Base-by-base conservation (phyloP, 2,113 vertebrate genomes). In the Psammodynastes pulverulentus region DNA sequence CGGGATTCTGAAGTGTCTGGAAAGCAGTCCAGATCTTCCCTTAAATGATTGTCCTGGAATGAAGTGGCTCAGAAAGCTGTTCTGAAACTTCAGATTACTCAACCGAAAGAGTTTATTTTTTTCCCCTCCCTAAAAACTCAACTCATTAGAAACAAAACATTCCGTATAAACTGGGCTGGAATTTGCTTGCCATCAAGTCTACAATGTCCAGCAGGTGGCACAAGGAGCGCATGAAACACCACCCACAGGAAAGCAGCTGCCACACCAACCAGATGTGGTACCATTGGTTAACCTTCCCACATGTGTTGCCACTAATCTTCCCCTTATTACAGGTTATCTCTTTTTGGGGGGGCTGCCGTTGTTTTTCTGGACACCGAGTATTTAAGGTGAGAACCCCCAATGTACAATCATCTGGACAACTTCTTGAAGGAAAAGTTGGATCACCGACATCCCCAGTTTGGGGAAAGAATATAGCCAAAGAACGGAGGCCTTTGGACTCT, bases 201-300 rank as follows among this genome's bases (percentile, higher is more conserved):
- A 34, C 17, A 56, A 6, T 39, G 23, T 17, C 91, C 91, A 87
- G 91, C n/a, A 91, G 91, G 21, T 43, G 86, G 85, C 48, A 26
- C 46, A 43, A 3, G 43, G 19, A 8, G 13, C 2, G 5, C 86
- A 67, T 87, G 9, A 72, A 87, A 91, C 21, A 84, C 24, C 34
- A 10, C 51, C 3, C 2, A 9, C 4, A 6, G 46, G 53, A n/a
- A 49, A 39, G 34, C 15, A 19, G 67, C 12, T 67, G 67, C 15
- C 17, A 39, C 67, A 39, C 67, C n/a, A 39, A 79, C 67, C 67
- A 39, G 34, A 39, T 21, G 67, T 23, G 17, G 2, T 34, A 39
- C 4, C 3, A 3, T 21, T 79, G 67, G 8, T 21, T 17, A 17
- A 13, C 62, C 62, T 34, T 72, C n/a, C 62, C n/a, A 34, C 15